Conservation (phyloP, 92 coral and sea anemone genomes). For the Phenganax stokvisi region DNA sequence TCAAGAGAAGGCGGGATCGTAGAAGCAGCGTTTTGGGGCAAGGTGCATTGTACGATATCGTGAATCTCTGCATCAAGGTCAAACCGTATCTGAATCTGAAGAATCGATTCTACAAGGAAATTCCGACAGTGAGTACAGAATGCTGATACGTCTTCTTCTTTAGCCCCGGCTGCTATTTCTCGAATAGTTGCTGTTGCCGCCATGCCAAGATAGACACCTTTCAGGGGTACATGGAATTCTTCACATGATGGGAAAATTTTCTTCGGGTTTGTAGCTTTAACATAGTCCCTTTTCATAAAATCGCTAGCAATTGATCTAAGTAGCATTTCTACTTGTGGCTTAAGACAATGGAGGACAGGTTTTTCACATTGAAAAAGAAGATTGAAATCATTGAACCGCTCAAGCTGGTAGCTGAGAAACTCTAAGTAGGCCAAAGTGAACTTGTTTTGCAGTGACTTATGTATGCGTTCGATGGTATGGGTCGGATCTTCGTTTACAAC, state of each 20-base stretch:
- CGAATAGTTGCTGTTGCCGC: constrained; percentile 2
- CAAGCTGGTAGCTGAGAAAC: constrained; percentile 52
- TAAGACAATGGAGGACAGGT: constrained; percentile 47
- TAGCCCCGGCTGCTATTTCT: background rate
- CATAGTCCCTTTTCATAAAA: constrained; percentile 22
- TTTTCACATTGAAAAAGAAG: constrained; percentile 49
- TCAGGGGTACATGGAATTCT: constrained; percentile 9
- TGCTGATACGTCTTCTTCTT: background rate
- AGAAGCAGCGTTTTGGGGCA: background rate
- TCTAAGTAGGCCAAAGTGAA: constrained; percentile 51
- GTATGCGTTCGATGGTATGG: constrained; percentile 40
- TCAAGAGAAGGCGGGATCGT: background rate
- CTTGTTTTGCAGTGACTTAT: constrained; percentile 38
- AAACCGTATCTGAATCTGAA: background rate
- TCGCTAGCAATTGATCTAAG: constrained; percentile 24
- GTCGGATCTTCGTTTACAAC: constrained; percentile 45
- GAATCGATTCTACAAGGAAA: background rate
- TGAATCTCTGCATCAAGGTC: background rate
- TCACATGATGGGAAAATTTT: constrained; percentile 7
- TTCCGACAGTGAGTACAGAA: background rate
- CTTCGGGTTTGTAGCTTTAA: constrained; percentile 16
- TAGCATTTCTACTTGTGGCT: constrained; percentile 14
- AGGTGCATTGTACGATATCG: background rate
- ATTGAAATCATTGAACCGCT: constrained; percentile 50
- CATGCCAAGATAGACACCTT: constrained; percentile 1